Percentiles rank a stretch among this genome's conserved stretches.
Evolutionary conservation across 2,797 vertebrate genomes (phyloP).

Genomic region (Triplophysa yarkandensis): DNA sequence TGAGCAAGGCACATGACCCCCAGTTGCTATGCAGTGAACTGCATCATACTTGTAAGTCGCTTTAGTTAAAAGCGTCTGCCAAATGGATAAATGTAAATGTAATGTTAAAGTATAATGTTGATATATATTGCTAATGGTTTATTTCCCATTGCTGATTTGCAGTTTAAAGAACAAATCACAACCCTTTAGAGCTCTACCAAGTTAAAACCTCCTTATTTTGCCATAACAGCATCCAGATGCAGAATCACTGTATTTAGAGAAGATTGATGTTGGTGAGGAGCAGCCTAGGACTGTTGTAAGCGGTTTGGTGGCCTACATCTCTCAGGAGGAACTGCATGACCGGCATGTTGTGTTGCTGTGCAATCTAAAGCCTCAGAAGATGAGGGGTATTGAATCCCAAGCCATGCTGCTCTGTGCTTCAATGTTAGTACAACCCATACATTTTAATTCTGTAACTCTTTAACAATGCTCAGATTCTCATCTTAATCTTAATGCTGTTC

Average conservation of each 20-base stretch:
- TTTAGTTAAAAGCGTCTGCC: too few species aligned
- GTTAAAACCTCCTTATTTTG: background rate
- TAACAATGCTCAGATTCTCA: background rate
- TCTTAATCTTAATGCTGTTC: background rate
- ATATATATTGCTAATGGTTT: too few species aligned
- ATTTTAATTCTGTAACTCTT: background rate
- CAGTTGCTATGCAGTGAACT: too few species aligned
- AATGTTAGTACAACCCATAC: constrained; percentile 73
- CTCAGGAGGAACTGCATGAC: constrained; percentile 86
- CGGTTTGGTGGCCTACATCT: constrained; percentile 88
- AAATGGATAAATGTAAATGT: too few species aligned
- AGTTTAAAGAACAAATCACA: background rate
- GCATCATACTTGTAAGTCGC: too few species aligned
- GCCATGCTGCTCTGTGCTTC: constrained; percentile 96
- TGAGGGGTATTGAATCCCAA: constrained; percentile 95
- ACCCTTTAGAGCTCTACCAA: background rate
- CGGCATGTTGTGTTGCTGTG: constrained; percentile 90
- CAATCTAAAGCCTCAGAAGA: constrained; percentile 96
- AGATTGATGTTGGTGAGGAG: constrained; percentile 89
- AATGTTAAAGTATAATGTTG: too few species aligned
- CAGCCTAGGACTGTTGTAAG: constrained; percentile 92
- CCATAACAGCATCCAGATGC: constrained; percentile 89
- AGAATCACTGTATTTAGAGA: constrained; percentile 91
- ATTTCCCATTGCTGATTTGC: too few species aligned
- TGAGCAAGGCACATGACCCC: too few species aligned